Evolutionary conservation across 2,113 vertebrate species (phyloP).

Genomic region (Pelobates fuscus): DNA sequence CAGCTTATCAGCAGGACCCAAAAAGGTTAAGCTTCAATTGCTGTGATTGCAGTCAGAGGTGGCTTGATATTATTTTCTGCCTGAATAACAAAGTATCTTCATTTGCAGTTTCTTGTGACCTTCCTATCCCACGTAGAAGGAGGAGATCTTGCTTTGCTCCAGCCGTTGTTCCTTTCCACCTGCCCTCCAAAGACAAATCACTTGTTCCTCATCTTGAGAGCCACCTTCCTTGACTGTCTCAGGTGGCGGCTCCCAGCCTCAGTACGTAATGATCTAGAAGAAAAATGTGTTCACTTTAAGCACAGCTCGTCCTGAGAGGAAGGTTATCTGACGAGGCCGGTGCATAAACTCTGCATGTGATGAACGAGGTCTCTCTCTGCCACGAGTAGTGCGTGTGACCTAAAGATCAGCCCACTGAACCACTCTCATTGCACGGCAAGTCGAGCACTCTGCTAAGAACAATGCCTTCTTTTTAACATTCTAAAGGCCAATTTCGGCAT

Average conservation of each 20-base stretch:
- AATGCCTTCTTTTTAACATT: no score
- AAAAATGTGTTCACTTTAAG: background rate
- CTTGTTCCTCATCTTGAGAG: background rate
- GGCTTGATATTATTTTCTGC: background rate
- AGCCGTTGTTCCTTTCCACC: background rate
- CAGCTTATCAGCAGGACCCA: background rate
- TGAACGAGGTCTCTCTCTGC: no score
- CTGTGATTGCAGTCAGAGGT: no score
- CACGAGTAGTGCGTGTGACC: background rate
- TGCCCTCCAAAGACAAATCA: slow-evolving; percentile 5
- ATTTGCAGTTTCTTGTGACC: background rate
- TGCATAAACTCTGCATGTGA: background rate
- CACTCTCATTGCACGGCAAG: background rate
- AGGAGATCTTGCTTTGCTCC: background rate
- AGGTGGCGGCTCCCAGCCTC: background rate
- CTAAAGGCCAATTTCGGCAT: no score
- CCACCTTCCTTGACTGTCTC: background rate
- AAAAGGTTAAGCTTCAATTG: no score
- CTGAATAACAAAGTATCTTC: background rate
- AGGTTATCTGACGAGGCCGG: background rate
- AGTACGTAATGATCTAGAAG: slow-evolving; percentile 2
- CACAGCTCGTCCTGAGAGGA: background rate
- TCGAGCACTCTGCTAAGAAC: no score
- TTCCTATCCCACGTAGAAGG: background rate
- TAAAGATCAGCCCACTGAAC: background rate